Percentiles rank a stretch among this genome's conserved stretches.
These are phyloP conservation scores for Sapajus apella DNA, from an alignment of 2,113 vertebrate species.

Conservation along the genomic window DNA sequence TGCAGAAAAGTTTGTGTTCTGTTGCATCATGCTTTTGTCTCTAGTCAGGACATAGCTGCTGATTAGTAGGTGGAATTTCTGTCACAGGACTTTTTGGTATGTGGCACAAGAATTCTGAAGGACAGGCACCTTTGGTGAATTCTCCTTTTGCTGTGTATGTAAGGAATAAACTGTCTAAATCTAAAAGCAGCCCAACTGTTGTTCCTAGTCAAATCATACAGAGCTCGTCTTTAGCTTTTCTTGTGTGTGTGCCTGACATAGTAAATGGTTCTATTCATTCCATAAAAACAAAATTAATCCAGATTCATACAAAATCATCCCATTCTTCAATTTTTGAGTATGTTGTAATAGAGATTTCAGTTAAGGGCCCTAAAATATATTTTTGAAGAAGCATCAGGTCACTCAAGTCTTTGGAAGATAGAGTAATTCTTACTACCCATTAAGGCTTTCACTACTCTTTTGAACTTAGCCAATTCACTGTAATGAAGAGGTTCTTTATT, in stretches of 20 bases:
- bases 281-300: neutral
- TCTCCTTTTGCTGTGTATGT: neutral
- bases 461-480: neutral
- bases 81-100: neutral
- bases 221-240: neutral
- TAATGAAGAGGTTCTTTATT: fast-evolving
- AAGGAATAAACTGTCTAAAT: neutral
- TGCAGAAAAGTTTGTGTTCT: neutral
- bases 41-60: neutral
- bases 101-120: neutral
- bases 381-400: neutral
- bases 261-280: fast-evolving
- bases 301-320: neutral
- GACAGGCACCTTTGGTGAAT: neutral
- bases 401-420: neutral
- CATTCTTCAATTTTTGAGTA: too few species aligned
- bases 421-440: neutral
- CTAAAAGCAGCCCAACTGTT: neutral
- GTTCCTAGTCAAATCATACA: neutral
- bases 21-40: too few species aligned
- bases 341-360: too few species aligned
- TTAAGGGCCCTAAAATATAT: too few species aligned
- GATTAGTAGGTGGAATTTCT: too few species aligned
- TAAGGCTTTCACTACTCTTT: neutral
- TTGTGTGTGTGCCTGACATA: neutral